A percentile compares a stretch with the other conserved stretches of the same genome.
These are phyloP conservation scores for Chelonia mydas DNA, from an alignment of 2,797 vertebrate species.

Conservation along the genomic window DNA sequence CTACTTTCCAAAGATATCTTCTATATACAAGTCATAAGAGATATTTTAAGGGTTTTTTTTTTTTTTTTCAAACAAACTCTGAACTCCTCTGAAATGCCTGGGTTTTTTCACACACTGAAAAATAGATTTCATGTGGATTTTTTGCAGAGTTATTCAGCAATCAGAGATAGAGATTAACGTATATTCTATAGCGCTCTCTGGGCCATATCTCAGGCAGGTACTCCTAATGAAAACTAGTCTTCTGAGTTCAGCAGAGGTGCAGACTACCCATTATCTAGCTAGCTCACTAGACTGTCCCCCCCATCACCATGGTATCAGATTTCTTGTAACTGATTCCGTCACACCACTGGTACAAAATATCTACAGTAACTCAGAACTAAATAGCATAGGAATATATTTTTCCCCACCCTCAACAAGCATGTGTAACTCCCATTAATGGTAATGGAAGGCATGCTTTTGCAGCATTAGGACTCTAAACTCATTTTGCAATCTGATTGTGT, in stretches of 20 bases:
- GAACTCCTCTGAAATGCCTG: conserved; percentile 26
- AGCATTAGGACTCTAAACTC: neutral
- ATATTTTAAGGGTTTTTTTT: conserved; percentile 52
- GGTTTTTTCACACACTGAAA: conserved; percentile 18
- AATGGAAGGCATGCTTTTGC: neutral
- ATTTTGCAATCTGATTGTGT: neutral
- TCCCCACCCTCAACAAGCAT: neutral
- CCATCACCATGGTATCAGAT: neutral
- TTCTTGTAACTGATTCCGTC: neutral
- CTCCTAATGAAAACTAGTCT: neutral
- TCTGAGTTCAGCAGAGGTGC: neutral
- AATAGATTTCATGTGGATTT: neutral
- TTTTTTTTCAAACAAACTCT: conserved; percentile 35
- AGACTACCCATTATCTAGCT: neutral
- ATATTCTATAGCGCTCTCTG: rapidly evolving
- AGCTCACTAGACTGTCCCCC: neutral
- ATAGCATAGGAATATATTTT: neutral
- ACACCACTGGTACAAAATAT: neutral
- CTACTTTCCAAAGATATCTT: conserved; percentile 52
- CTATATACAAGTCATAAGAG: conserved; percentile 42
- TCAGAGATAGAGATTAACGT: neutral
- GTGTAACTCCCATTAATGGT: neutral
- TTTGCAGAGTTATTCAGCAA: neutral
- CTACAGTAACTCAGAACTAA: neutral
- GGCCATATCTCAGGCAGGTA: neutral